These are phyloP conservation scores for Hypotaenidia philippensis DNA, from an alignment of 2,797 vertebrate genomes.

Conservation along the genomic window DNA sequence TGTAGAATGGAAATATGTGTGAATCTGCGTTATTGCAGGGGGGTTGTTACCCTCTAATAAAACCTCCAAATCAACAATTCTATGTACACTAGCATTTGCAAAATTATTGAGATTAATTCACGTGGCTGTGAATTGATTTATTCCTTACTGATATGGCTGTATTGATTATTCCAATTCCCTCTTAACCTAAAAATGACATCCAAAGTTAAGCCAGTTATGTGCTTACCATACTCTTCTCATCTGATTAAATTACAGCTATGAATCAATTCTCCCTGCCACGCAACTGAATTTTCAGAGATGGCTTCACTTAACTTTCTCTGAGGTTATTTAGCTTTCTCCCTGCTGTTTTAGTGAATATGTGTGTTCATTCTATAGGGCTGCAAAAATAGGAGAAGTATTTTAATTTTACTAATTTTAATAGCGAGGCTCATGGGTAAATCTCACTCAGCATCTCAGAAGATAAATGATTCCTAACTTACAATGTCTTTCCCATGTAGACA, in stretches of 20 bases:
- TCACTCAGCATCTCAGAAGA: background rate
- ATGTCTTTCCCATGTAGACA: background rate
- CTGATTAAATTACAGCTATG: constrained; percentile 46
- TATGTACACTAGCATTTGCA: background rate
- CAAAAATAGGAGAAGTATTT: background rate
- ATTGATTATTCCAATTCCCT: constrained; percentile 61
- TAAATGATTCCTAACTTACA: background rate
- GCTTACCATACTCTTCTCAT: constrained; percentile 4
- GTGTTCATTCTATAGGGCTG: background rate
- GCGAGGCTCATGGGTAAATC: background rate
- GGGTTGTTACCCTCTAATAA: background rate
- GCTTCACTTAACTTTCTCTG: constrained; percentile 23
- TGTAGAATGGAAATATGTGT: background rate
- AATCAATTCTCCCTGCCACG: constrained; percentile 23
- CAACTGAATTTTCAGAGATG: constrained; percentile 38
- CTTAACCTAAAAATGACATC: background rate
- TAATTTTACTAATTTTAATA: constrained; percentile 28
- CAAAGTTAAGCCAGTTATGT: background rate
- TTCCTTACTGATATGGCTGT: constrained; percentile 38
- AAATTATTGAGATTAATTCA: constrained; percentile 50
- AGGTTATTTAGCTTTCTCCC: background rate
- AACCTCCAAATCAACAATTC: constrained; percentile 23
- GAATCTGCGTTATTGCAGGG: background rate
- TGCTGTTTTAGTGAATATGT: background rate
- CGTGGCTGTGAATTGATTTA: constrained; percentile 40